Evolutionary conservation across 2,888 invertebrate species (phyloP).

Genomic region (Acrocyrtus sp.): DNA sequence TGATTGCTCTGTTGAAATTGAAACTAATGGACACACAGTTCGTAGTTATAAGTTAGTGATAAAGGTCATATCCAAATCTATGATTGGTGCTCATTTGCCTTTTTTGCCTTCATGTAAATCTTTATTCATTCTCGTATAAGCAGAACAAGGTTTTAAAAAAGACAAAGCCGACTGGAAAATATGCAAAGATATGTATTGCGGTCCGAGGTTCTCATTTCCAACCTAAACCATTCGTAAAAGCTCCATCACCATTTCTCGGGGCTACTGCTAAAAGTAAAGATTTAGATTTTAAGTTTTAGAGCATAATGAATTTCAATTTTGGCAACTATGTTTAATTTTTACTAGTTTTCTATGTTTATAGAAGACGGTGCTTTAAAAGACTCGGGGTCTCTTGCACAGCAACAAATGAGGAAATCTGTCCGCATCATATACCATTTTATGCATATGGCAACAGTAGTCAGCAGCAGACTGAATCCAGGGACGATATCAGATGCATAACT

Average conservation of each 20-base stretch:
- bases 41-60: slow-evolving; percentile 85
- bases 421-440: slow-evolving; percentile 94
- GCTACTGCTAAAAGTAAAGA: slow-evolving; percentile 25
- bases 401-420: slow-evolving; percentile 65
- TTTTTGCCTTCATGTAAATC: not conserved
- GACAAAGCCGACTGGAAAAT: slow-evolving; percentile 14
- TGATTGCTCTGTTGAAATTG: slow-evolving; percentile 79
- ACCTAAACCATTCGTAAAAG: slow-evolving; percentile 21
- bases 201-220: too few relatives aligned
- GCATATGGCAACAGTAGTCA: slow-evolving; percentile 93
- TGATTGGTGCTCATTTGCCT: slow-evolving; percentile 9
- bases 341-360: not conserved
- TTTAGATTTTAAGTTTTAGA: not conserved
- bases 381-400: slow-evolving; percentile 50
- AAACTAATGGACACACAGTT: slow-evolving; percentile 78
- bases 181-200: slow-evolving; percentile 39
- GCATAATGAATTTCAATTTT: not conserved
- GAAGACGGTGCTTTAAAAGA: slow-evolving; percentile 27
- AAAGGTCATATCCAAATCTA: slow-evolving; percentile 69
- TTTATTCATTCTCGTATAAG: too few relatives aligned
- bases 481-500: slow-evolving; percentile 92
- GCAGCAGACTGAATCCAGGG: slow-evolving; percentile 94
- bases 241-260: slow-evolving; percentile 14
- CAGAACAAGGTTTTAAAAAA: slow-evolving; percentile 34
- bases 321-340: not conserved